Conservation (phyloP, 2,113 vertebrate genomes). For the Myotis lucifugus region DNA sequence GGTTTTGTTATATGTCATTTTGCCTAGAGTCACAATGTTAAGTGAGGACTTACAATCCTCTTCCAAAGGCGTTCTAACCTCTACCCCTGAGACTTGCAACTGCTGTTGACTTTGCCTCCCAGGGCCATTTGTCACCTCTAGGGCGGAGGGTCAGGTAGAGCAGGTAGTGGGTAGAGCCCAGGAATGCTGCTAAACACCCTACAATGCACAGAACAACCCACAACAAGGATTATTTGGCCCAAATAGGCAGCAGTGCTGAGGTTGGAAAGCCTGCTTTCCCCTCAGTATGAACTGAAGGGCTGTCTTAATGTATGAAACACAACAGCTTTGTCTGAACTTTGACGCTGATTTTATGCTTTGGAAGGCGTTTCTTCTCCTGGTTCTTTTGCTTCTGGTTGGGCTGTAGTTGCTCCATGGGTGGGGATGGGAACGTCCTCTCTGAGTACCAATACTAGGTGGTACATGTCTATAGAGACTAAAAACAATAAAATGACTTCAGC, state of each 20-base stretch:
- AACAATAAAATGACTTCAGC: not conserved
- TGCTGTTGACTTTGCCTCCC: not conserved
- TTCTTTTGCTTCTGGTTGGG: not conserved
- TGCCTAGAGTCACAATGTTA: not conserved
- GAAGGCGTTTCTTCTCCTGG: not conserved
- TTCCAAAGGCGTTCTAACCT: not conserved
- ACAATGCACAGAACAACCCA: rapidly evolving
- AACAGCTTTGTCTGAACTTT: not conserved
- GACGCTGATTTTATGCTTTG: not conserved
- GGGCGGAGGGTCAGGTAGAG: not conserved
- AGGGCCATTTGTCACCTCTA: not conserved
- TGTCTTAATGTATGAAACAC: not conserved
- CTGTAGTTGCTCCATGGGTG: not conserved
- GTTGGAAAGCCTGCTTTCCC: not conserved
- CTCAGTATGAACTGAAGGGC: not conserved
- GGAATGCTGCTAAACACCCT: not conserved
- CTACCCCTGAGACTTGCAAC: not conserved
- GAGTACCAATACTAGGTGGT: not conserved
- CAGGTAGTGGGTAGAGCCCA: not conserved
- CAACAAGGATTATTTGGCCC: not conserved
- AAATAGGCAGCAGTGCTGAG: not conserved
- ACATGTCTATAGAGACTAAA: not conserved
- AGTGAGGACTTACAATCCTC: not conserved
- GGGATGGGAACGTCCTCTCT: not conserved
- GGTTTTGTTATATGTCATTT: not conserved